Evolutionary conservation across 2,888 invertebrate genomes (phyloP).

Genomic region (Mesorhabditis belari): DNA sequence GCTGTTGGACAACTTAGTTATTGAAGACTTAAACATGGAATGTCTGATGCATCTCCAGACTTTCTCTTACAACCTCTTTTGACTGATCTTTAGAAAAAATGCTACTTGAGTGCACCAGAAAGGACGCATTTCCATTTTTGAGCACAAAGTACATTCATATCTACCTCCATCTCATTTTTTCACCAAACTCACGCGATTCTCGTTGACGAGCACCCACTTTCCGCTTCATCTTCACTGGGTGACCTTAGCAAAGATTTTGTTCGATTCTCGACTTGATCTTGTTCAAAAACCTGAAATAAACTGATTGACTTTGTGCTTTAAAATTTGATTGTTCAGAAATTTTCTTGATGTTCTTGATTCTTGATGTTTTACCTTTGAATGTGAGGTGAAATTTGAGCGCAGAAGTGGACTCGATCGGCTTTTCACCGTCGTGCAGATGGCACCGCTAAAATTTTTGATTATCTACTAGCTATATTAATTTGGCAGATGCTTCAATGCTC

Average conservation of each 20-base stretch:
- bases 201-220: background rate
- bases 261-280: background rate
- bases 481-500: background rate
- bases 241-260: background rate
- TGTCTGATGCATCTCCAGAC: no score
- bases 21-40: no score
- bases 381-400: background rate
- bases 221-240: background rate
- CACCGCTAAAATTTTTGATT: background rate
- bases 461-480: background rate
- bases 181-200: background rate
- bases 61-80: no score
- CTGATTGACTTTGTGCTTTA: no score
- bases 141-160: no score
- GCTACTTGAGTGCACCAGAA: no score
- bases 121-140: no score
- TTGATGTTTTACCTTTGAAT: background rate
- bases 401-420: background rate
- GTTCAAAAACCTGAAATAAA: background rate
- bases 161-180: no score
- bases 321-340: no score
- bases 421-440: background rate
- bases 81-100: no score
- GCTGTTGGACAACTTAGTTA: no score
- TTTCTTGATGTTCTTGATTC: background rate